phyloP scores from a whole-genome alignment of 2,888 invertebrate species.

The Achlya flavicornis region DNA sequence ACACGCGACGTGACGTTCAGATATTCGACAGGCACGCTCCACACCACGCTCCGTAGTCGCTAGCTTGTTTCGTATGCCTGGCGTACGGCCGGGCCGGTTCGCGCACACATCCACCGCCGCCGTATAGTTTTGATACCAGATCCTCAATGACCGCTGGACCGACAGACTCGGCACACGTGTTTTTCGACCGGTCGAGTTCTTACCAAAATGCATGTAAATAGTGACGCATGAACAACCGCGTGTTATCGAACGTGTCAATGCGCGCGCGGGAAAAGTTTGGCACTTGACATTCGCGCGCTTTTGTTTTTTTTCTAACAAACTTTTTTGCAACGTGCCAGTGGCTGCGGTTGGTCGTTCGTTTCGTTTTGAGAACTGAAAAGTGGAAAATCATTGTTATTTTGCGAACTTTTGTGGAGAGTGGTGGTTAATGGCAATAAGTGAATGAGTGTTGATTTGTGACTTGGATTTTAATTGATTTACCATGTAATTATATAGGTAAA shows the following conservation, averaged over 20 bases:
- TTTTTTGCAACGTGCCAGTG: conserved; percentile 34
- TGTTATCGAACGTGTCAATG: conserved; percentile 51
- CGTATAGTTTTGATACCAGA: conserved; percentile 75
- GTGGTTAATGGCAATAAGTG: not conserved
- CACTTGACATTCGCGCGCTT: conserved; percentile 58
- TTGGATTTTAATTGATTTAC: conserved; percentile 10
- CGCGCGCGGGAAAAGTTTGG: conserved; percentile 65
- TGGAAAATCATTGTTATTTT: conserved; percentile 1
- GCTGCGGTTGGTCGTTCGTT: conserved; percentile 21
- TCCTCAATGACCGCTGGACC: conserved; percentile 87
- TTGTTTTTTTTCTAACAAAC: conserved; percentile 41
- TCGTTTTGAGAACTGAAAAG: conserved; percentile 8
- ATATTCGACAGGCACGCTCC: conserved; percentile 63
- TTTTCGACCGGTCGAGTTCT: conserved; percentile 46
- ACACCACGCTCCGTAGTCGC: conserved; percentile 37
- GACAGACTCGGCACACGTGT: conserved; percentile 85
- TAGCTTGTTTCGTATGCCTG: conserved; percentile 78
- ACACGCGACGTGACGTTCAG: conserved; percentile 75
- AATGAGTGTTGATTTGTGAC: conserved; percentile 9
- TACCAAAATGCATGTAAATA: conserved; percentile 75
- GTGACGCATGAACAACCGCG: conserved; percentile 59
- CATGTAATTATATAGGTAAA: not conserved
- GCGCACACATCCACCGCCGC: conserved; percentile 74
- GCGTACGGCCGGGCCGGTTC: conserved; percentile 67
- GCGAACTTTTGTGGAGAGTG: conserved; percentile 3